Conservation (phyloP, 1,140 invertebrate species). For the Psix sp. region DNA sequence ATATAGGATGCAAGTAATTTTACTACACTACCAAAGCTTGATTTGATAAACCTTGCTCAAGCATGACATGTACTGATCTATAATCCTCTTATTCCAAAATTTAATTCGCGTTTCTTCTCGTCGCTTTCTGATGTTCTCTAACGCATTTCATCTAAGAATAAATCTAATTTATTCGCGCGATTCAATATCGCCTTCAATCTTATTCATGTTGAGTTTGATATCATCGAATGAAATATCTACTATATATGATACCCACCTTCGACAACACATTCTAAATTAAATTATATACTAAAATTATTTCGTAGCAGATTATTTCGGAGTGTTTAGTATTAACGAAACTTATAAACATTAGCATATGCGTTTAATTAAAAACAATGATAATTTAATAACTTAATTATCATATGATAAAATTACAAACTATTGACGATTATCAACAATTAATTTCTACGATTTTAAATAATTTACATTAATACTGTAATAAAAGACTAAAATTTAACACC, state of each 20-base stretch:
- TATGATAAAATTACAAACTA: too few species aligned
- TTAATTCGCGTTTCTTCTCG: conserved; percentile 14
- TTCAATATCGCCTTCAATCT: conserved; percentile 20
- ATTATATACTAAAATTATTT: conserved; percentile 37
- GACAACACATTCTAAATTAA: conserved; percentile 21
- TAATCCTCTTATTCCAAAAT: conserved; percentile 36
- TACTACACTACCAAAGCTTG: conserved; percentile 19
- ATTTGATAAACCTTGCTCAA: conserved; percentile 28
- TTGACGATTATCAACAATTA: too few species aligned
- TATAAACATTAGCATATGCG: too few species aligned
- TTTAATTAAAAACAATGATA: too few species aligned
- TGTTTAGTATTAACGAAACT: too few species aligned
- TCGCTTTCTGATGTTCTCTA: conserved; percentile 8
- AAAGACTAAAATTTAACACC: too few species aligned
- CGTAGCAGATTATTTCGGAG: too few species aligned
- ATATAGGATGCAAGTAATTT: conserved; percentile 10
- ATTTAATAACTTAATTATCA: too few species aligned
- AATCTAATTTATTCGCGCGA: conserved; percentile 35
- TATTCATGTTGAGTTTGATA: conserved; percentile 18
- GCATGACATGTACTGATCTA: conserved; percentile 28
- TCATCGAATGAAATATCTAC: conserved; percentile 3
- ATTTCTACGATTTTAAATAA: too few species aligned
- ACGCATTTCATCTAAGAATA: conserved; percentile 18
- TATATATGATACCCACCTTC: too few species aligned
- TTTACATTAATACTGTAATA: too few species aligned